Percentiles rank a stretch among this genome's conserved stretches.
Conservation (phyloP, 2,797 vertebrate species). For the Aplochiton taeniatus region DNA sequence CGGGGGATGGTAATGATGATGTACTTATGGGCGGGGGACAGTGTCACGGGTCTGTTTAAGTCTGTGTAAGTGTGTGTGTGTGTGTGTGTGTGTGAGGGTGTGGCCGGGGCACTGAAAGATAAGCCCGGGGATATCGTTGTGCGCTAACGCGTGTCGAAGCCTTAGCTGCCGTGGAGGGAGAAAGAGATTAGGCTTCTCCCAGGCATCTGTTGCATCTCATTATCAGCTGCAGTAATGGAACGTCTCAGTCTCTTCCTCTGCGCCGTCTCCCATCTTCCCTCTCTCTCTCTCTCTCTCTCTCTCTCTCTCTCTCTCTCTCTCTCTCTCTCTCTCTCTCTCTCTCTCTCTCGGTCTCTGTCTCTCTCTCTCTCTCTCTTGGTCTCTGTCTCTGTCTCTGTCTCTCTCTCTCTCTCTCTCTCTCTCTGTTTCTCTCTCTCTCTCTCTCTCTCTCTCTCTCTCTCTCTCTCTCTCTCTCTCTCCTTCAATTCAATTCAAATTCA, state of each 20-base stretch:
- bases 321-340: background rate
- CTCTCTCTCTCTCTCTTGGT: background rate
- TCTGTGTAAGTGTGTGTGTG: background rate
- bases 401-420: background rate
- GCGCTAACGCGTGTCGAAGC: no score
- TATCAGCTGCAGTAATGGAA: conserved; percentile 48
- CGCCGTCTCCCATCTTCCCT: conserved; percentile 36
- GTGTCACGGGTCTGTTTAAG: no score
- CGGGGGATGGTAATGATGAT: no score
- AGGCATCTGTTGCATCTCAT: conserved; percentile 68
- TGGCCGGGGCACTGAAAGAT: no score
- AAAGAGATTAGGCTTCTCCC: conserved; percentile 26
- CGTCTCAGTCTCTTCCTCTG: conserved; percentile 31
- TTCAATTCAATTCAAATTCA: no score
- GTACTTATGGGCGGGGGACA: no score
- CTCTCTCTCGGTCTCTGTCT: background rate
- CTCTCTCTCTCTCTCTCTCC: background rate
- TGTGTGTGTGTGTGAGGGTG: background rate
- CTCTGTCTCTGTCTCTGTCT: background rate
- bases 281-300: conserved; percentile 63
- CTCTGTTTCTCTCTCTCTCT: background rate
- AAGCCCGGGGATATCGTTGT: no score
- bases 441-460: background rate
- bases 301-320: background rate
- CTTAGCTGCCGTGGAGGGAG: background rate